Base-by-base conservation (phyloP, 2,797 vertebrate genomes). In the Galaxias olidus region DNA sequence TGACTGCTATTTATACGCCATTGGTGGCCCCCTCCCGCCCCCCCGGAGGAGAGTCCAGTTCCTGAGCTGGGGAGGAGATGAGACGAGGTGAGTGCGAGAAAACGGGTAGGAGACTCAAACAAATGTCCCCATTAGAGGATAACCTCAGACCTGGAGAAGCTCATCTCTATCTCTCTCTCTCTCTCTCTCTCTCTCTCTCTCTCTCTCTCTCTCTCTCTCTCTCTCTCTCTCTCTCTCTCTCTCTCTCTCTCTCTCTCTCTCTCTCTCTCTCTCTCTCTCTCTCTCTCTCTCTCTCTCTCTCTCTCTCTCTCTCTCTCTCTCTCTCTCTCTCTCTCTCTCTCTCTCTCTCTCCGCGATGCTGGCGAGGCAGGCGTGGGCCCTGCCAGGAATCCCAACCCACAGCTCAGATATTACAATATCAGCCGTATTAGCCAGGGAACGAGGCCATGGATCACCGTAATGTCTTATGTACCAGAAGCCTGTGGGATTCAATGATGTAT, bases 361-460 rank as follows among this genome's bases (percentile, higher is more conserved):
- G 55, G 53, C 59, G 43, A 64, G 10, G 62, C 69, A 74, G 66
- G 75, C 18, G 69, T 78, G 40, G 50, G 60, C 63, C 13, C 66
- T 78, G 71, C 75, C 72, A 80, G 66, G 63, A 76, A 74, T 48
- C 81, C 81, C 82, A 79, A 67, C 81, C 73, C 20, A n/a, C n/a
- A 46, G 14, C 61, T 71, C 70, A 84, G 80, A 84, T 85, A 88
- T 84, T 82, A 85, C 81, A 87, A 84, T 84, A 89, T 86, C 75
- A 72, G 64, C 61, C 62, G 66, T 76, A 82, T 89, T 84, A 86
- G 75, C 76, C 66, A 20, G 8, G 76, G 60, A 80, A 76, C 45
- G 66, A 66, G 57, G 72, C 83, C 66, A 85, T 86, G 84, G 79
- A 91, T 91, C 87, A 90, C 86, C 87, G 86, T 88, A 89, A 91